Evolutionary conservation across 2,113 vertebrate species (phyloP), one percentile per base, ranked within the genome.

Genomic region (Eptatretus burgeri): DNA sequence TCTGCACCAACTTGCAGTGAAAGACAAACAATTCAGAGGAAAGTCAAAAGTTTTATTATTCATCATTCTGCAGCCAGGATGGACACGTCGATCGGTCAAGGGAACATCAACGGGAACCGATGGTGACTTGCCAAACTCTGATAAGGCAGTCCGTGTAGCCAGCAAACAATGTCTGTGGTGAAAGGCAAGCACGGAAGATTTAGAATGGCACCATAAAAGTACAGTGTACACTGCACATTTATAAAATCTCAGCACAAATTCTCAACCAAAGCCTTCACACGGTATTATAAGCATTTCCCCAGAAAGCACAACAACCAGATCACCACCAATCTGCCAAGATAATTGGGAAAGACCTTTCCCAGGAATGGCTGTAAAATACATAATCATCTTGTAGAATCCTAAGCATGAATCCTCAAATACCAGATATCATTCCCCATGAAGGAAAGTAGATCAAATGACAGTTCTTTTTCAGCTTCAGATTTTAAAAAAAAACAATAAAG

Each of bases 81-180:
- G 27, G 27, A 41, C 27, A 41, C n/a, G n/a, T 41, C 27, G 27
- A 7, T 41, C 27, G 27, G 27, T 41, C 27, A 41, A 41, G 27
- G 7, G 7, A 41, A 41, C 27, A 41, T 77, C 81, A 93, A 74
- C 84, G 77, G 63, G 84, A 88, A 68, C 85, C 85, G 18, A 93
- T 86, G 67, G 87, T 94, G 69, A 94, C 87, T 66, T 94, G 85
- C 85, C 87, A 94, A 70, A 94, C 87, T 66, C 85, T 78, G 70
- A 94, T 89, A 69, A 88, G 74, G 79, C 87, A 87, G 71, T 93
- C 87, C 1, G 85, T 94, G 76, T 93, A 93, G 66, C 87, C 85
- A 63, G 87, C 87, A 67, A 93, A 93, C 20, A 93, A 79, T 2
- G 87, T 93, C 85, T 94, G 73, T n/a, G 20, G 41, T 60, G 27